A percentile compares a stretch with the other conserved stretches of the same genome.
phyloP scores from a whole-genome alignment of 1,140 invertebrate species.

The Drosophila orena region DNA sequence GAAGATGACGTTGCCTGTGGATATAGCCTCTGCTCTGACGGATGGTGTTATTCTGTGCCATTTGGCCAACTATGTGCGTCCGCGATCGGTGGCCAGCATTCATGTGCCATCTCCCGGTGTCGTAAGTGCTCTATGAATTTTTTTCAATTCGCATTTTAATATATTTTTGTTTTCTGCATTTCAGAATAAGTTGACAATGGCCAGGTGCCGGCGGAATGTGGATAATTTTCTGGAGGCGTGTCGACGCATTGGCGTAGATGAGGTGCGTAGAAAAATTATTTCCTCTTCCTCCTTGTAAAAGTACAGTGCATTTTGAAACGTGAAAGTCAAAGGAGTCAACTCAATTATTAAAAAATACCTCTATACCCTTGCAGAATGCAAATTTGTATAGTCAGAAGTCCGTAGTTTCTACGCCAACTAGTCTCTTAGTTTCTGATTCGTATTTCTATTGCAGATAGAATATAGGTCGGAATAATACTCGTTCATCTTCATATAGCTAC shows the following conservation, averaged over 20 bases:
- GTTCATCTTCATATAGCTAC: too few species aligned
- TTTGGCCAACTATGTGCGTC: slow-evolving; percentile 95
- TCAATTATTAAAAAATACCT: not conserved
- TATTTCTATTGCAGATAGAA: too few species aligned
- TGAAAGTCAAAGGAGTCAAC: too few species aligned
- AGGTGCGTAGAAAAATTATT: slow-evolving; percentile 88
- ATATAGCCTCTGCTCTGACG: slow-evolving; percentile 93
- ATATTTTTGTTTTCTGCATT: slow-evolving; percentile 52
- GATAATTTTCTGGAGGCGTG: slow-evolving; percentile 98
- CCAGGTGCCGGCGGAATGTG: slow-evolving; percentile 96
- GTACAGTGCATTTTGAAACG: slow-evolving; percentile 12
- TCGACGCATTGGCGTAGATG: slow-evolving; percentile 95
- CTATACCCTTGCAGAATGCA: too few species aligned
- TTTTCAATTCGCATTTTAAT: not conserved
- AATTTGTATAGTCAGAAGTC: too few species aligned
- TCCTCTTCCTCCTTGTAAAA: not conserved
- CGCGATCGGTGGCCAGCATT: slow-evolving; percentile 95
- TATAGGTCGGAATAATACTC: too few species aligned
- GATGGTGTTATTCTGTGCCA: slow-evolving; percentile 98
- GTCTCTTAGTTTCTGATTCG: too few species aligned
- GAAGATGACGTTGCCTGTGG: slow-evolving; percentile 95
- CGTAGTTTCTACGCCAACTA: too few species aligned
- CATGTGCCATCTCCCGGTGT: slow-evolving; percentile 97
- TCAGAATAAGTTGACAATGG: slow-evolving; percentile 96
- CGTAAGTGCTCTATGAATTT: slow-evolving; percentile 87